Percentiles rank a stretch among this genome's conserved stretches.
Conservation (phyloP, 2,888 invertebrate genomes). For the Auanema freiburgensis region DNA sequence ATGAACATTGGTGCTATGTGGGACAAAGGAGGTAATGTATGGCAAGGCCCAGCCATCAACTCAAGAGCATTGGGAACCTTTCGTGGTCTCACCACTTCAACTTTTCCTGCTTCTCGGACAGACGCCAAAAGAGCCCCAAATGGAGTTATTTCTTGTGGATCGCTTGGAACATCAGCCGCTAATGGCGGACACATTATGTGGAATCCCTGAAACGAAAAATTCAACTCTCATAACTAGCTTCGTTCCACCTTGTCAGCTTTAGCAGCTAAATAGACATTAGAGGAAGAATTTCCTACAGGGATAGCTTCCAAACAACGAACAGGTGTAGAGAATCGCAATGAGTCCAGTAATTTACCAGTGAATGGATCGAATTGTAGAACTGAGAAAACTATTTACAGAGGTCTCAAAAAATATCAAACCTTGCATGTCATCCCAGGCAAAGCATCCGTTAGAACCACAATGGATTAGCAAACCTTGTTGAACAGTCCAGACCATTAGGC, state of each 20-base stretch:
- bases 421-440: slow-evolving; percentile 17
- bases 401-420: neutral
- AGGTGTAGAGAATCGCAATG: slow-evolving; percentile 9
- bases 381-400: neutral
- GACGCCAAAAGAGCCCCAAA: slow-evolving; percentile 13
- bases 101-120: no score
- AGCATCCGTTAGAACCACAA: slow-evolving; percentile 11
- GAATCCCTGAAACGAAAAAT: slow-evolving; percentile 11
- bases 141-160: slow-evolving; percentile 5
- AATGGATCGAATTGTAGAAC: slow-evolving; percentile 19
- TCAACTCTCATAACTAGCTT: neutral
- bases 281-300: neutral
- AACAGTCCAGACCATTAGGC: slow-evolving; percentile 11
- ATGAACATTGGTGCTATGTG: slow-evolving; percentile 49
- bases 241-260: slow-evolving; percentile 13
- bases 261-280: slow-evolving; percentile 9
- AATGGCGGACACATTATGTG: neutral
- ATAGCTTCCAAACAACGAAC: slow-evolving; percentile 1
- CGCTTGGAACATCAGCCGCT: neutral
- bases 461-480: slow-evolving; percentile 12
- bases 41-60: slow-evolving; percentile 47
- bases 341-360: slow-evolving; percentile 11
- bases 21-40: slow-evolving; percentile 50
- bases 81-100: no score
- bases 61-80: slow-evolving; percentile 17